Percentiles rank a stretch among this genome's conserved stretches.
Conservation (phyloP, 2,113 vertebrate genomes). For the Empidonax alnorum region DNA sequence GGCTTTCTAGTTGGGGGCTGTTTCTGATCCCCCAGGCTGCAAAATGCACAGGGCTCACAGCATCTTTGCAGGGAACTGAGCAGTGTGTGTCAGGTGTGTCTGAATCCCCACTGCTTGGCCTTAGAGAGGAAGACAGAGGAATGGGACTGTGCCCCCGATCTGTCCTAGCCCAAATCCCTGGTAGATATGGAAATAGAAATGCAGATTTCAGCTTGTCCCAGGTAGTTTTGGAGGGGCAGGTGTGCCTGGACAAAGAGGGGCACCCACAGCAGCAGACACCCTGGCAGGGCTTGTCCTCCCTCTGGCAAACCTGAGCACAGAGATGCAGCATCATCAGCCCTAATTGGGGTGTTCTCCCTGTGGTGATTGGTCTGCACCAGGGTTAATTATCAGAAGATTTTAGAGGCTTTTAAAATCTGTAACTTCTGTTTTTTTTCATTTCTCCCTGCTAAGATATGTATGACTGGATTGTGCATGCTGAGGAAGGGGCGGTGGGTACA, state of each 20-base stretch:
- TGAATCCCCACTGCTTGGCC: rapidly evolving
- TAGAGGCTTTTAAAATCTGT: neutral
- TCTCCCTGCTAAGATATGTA: neutral
- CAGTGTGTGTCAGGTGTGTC: neutral
- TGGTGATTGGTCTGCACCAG: rapidly evolving
- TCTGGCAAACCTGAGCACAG: neutral
- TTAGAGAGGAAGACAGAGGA: neutral
- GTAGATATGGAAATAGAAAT: neutral
- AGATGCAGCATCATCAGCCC: neutral
- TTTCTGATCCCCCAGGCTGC: neutral
- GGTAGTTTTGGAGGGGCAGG: neutral
- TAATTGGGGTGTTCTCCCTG: neutral
- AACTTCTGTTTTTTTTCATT: neutral
- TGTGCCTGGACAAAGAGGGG: neutral
- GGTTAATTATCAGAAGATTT: neutral
- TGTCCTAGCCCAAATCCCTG: neutral
- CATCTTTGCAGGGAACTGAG: neutral
- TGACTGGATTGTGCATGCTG: neutral
- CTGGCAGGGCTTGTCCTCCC: neutral
- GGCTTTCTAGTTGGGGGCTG: neutral
- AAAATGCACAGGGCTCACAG: neutral
- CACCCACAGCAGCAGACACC: neutral
- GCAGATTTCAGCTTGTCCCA: neutral
- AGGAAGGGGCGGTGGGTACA: rapidly evolving
- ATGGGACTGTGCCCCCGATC: neutral